These are phyloP conservation scores for Xenus cinereus DNA, from an alignment of 2,113 vertebrate species.

Conservation along the genomic window DNA sequence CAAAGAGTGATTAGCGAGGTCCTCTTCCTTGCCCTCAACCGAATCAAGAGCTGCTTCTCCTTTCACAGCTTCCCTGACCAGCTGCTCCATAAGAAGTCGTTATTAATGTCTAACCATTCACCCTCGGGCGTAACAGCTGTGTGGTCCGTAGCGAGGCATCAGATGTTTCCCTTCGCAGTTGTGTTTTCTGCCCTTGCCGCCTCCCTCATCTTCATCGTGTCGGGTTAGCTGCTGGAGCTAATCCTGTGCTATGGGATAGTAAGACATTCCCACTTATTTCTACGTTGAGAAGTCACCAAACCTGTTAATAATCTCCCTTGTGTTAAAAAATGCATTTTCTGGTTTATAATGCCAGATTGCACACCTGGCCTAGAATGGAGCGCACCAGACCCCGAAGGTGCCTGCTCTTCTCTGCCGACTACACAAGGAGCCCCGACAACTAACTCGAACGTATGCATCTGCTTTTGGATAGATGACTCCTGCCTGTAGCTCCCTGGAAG, in stretches of 20 bases:
- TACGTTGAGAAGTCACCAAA: background rate
- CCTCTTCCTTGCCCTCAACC: background rate
- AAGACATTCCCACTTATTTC: background rate
- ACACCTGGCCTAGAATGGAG: background rate
- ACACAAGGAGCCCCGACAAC: background rate
- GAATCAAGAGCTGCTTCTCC: background rate
- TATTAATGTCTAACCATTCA: background rate
- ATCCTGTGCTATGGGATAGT: background rate
- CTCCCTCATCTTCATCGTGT: background rate
- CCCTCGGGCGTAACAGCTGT: background rate
- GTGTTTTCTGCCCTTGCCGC: background rate
- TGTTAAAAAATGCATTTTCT: background rate
- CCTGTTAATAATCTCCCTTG: background rate
- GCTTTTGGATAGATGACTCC: background rate
- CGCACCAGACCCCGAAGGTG: background rate
- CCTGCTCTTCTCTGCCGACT: background rate
- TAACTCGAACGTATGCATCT: background rate
- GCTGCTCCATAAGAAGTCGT: background rate
- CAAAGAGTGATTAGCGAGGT: background rate
- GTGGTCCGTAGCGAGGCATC: fast-evolving
- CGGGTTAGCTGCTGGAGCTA: background rate
- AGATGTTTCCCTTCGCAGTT: background rate
- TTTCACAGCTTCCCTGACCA: background rate
- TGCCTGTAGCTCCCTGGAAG: background rate
- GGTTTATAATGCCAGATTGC: background rate